These are phyloP conservation scores for Gadus macrocephalus DNA, from an alignment of 2,113 vertebrate genomes.

Conservation along the genomic window DNA sequence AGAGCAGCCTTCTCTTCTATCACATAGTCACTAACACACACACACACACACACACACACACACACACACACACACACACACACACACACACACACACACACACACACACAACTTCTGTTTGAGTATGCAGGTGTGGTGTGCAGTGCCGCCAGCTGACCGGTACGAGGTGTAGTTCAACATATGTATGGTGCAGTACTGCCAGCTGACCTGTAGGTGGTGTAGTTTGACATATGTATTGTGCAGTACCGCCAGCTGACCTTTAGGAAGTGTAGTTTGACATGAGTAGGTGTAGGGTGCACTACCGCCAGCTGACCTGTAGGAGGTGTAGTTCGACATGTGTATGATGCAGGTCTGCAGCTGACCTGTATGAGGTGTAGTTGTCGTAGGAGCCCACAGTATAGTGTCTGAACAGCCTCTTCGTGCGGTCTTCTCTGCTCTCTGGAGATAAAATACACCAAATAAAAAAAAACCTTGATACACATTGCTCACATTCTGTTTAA, in stretches of 20 bases:
- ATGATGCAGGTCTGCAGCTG: not conserved
- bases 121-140: not conserved
- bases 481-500: not conserved
- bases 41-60: conserved; percentile 6
- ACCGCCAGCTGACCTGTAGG: not conserved
- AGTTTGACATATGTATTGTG: not conserved
- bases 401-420: conserved; percentile 90
- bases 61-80: no score
- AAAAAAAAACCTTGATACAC: not conserved
- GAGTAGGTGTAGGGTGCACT: not conserved
- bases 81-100: no score
- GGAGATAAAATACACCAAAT: conserved; percentile 23
- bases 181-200: not conserved
- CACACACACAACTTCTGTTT: no score
- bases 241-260: not conserved
- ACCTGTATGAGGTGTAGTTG: conserved; percentile 93
- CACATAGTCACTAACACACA: conserved; percentile 59
- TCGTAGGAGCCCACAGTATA: conserved; percentile 92
- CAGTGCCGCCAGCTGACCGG: not conserved
- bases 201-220: not conserved
- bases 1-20: conserved; percentile 70
- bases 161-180: not conserved
- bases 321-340: not conserved
- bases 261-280: not conserved
- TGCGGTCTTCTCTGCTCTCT: conserved; percentile 91